Base-by-base conservation (phyloP, 2,888 invertebrate species). In the Lagria hirta region DNA sequence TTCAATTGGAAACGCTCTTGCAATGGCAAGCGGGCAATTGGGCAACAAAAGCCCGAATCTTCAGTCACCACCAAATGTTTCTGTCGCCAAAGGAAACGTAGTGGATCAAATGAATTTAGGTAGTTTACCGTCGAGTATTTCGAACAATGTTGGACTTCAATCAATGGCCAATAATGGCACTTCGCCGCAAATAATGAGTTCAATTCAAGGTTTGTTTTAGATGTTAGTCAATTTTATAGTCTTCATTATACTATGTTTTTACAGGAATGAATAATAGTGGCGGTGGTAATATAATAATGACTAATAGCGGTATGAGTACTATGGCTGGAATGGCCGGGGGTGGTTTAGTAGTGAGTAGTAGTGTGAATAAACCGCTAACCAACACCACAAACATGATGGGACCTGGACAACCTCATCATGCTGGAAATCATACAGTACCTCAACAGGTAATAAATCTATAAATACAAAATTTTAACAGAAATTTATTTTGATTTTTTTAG, bases 61-160 rank as follows among this genome's bases (percentile, higher is more conserved):
- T 68, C 90, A 90, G 71, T 89, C 89, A 38, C 88, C 89, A 43
- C 88, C 88, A 29, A 88, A 89, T 64, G 85, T 88, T 58, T 84
- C 86, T 55, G 85, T 86, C 49, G 83, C 84, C 55, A 69, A 73
- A 80, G 81, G 72, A 60, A 69, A 55, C 34, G 79, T 80, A 56
- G 79, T 78, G 3, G 82, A 83, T 61, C 77, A 80, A 22, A 80
- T 82, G 68, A 82, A 83, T 49, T 61, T 77, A 52, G 74, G 76
- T 47, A 77, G 69, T 64, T 64, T 78, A 60, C 74, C 77, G 43
- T 76, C 77, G 48, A 75, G 75, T 60, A 76, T 77, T 62, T 72
- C 76, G 33, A 77, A 75, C 61, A 76, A 73, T 36, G 58, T 59
- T 11, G 73, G 72, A 38, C 66, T 76, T 43, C 77, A 76, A 58